Evolutionary conservation across 1,140 invertebrate genomes (phyloP).

Genomic region (Drosophila nebulosa): DNA sequence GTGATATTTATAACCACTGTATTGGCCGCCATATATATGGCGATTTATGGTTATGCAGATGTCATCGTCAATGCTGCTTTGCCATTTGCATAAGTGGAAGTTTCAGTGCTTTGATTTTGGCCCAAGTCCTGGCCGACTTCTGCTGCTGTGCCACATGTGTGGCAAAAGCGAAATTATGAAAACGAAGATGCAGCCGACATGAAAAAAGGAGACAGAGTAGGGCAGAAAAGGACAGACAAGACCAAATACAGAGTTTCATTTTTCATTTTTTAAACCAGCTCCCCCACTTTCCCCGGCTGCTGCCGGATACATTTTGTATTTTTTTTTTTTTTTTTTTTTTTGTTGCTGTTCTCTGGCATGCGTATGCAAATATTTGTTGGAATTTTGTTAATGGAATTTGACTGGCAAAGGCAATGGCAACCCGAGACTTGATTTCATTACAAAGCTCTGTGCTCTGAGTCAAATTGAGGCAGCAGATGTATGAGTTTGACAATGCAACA

Average conservation of each 20-base stretch:
- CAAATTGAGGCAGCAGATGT: constrained; percentile 32
- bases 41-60: constrained; percentile 25
- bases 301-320: not conserved
- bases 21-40: not conserved
- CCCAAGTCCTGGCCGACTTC: constrained; percentile 1
- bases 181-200: constrained; percentile 51
- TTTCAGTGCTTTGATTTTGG: constrained; percentile 43
- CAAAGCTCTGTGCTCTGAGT: not conserved
- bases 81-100: constrained; percentile 57
- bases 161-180: constrained; percentile 58
- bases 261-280: not conserved
- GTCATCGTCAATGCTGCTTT: constrained; percentile 15
- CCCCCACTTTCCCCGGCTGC: not conserved
- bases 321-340: not conserved
- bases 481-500: constrained; percentile 43
- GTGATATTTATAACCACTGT: not conserved
- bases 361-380: constrained; percentile 51
- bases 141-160: constrained; percentile 54
- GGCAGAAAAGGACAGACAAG: not conserved
- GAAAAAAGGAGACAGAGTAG: not conserved
- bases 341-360: constrained; percentile 36
- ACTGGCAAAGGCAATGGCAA: constrained; percentile 20
- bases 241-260: not conserved
- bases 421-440: constrained; percentile 48
- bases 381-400: constrained; percentile 50